Evolutionary conservation across 2,888 invertebrate species (phyloP), one percentile per base, ranked within the genome.

Genomic region (Dyspetes luteomarginatus): DNA sequence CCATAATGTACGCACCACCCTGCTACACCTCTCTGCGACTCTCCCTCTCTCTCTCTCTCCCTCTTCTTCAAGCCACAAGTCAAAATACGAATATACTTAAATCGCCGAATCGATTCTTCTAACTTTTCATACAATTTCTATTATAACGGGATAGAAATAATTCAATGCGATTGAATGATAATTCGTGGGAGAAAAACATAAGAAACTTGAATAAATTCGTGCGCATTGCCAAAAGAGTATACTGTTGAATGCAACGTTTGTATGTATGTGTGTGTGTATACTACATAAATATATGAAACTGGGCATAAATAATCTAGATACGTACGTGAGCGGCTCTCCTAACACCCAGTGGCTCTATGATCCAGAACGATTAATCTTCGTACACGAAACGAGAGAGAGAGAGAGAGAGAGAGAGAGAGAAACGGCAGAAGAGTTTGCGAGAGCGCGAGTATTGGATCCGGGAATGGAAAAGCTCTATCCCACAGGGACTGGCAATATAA

Each of bases 281-380:
- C 65, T 77, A 74, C 69, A 73, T 77, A 77, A 81, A 81, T 81
- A 81, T 69, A 69, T 56, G 43, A 76, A 43, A 17, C 60, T 26
- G 41, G 65, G 50, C 74, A 81, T 81, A 81, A 81, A 81, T 81
- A 81, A 81, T 81, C 81, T 69, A 81, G 77, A 81, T 78, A 65
- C 69, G 81, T 78, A 81, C 81, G 81, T 81, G 81, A 69, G 83
- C 76, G 74, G 81, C 58, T 83, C 84, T 79, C 84, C 84, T 82
- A 85, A 84, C 86, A 81, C 87, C 84, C 84, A 83, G 82, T 86
- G 85, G 86, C 86, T 86, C 87, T 87, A 86, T 87, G 87, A 85
- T 85, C 84, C 79, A 69, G 82, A 82, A 85, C 89, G 87, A 89
- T 89, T 89, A 89, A 89, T 89, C 89, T 89, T 89, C 88, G 88